phyloP scores from a whole-genome alignment of 2,888 invertebrate species.

The Harpagoxenus sublaevis region DNA sequence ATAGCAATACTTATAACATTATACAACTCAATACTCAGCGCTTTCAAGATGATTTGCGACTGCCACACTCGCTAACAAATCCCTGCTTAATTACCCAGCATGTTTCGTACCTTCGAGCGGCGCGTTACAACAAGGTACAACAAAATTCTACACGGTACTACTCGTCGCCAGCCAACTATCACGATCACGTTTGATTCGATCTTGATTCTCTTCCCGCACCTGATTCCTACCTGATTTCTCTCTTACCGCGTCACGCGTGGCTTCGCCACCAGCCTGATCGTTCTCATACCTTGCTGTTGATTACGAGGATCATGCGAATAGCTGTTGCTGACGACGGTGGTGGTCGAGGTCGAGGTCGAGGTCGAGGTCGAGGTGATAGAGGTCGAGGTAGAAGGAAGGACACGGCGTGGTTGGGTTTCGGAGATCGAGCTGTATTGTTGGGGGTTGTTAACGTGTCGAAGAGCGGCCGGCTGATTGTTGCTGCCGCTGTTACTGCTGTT shows the following conservation, averaged over 20 bases:
- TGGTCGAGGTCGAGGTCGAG: slow-evolving; percentile 72
- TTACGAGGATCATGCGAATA: slow-evolving; percentile 79
- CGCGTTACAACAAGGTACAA: slow-evolving; percentile 24
- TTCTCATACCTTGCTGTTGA: slow-evolving; percentile 82
- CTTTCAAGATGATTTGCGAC: slow-evolving; percentile 15
- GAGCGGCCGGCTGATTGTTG: slow-evolving; percentile 52
- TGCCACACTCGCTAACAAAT: slow-evolving; percentile 19
- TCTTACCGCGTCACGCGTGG: slow-evolving; percentile 49
- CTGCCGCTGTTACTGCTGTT: slow-evolving; percentile 74
- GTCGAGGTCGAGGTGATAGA: slow-evolving; percentile 68
- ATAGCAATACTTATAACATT: slow-evolving; percentile 20
- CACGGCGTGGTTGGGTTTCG: slow-evolving; percentile 68
- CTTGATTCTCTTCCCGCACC: slow-evolving; percentile 32
- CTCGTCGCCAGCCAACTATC: slow-evolving; percentile 48
- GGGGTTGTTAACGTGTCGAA: slow-evolving; percentile 69
- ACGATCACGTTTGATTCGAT: slow-evolving; percentile 35
- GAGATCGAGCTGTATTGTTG: slow-evolving; percentile 67
- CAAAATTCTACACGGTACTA: slow-evolving; percentile 31
- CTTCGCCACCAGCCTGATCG: slow-evolving; percentile 58
- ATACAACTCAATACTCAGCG: slow-evolving; percentile 40
- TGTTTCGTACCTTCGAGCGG: slow-evolving; percentile 31
- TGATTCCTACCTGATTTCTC: slow-evolving; percentile 47
- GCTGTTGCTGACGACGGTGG: slow-evolving; percentile 76
- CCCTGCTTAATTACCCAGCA: slow-evolving; percentile 32
- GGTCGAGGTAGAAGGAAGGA: slow-evolving; percentile 61